A percentile compares a stretch with the other conserved stretches of the same genome.
These are phyloP conservation scores for Magallana gigas DNA, from an alignment of 1,140 invertebrate genomes.

Conservation along the genomic window DNA sequence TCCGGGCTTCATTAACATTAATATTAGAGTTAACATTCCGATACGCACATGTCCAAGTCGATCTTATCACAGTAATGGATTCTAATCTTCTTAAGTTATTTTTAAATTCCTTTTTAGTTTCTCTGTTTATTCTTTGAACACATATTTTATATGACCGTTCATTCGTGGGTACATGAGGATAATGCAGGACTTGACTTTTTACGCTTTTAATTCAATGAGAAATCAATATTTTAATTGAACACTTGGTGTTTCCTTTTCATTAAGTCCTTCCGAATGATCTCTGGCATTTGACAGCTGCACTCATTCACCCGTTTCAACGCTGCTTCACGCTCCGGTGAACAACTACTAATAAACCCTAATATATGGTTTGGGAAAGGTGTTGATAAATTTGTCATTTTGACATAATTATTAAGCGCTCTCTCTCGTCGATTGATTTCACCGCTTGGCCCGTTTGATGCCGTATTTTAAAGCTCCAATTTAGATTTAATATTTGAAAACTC, in stretches of 20 bases:
- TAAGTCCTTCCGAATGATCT: neutral
- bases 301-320: neutral
- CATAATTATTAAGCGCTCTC: conserved; percentile 31
- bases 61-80: neutral
- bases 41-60: conserved; percentile 12
- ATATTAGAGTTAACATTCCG: conserved; percentile 15
- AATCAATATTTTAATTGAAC: conserved; percentile 9
- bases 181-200: neutral
- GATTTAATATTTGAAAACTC: conserved; percentile 26
- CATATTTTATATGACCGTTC: neutral
- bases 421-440: conserved; percentile 8
- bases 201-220: neutral
- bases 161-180: neutral
- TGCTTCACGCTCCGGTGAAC: neutral
- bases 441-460: conserved; percentile 28
- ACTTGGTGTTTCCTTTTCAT: neutral
- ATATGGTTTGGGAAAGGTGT: neutral
- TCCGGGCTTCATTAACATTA: neutral
- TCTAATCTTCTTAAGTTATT: neutral
- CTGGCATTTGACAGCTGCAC: conserved; percentile 21
- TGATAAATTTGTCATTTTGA: conserved; percentile 17
- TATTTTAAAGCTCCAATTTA: conserved; percentile 4
- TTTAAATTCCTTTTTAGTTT: neutral
- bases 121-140: neutral
- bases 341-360: neutral